These are phyloP conservation scores for Cephus cinctus DNA, from an alignment of 1,140 invertebrate species.

Conservation along the genomic window DNA sequence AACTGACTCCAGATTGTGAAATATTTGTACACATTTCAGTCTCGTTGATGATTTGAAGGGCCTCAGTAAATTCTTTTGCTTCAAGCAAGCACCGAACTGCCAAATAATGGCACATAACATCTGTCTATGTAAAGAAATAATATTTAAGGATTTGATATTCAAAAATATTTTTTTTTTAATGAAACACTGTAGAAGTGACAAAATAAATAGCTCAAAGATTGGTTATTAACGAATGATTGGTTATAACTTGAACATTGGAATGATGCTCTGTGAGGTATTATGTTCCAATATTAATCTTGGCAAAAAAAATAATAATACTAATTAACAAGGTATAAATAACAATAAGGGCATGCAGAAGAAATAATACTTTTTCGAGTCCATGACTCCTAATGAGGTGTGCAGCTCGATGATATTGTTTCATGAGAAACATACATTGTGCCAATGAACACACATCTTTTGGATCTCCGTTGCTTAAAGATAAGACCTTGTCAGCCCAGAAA, in stretches of 20 bases:
- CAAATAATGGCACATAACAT: conserved; percentile 77
- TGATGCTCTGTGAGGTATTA: no score
- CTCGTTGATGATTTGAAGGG: conserved; percentile 74
- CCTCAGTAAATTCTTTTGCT: conserved; percentile 80
- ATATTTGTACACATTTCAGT: conserved; percentile 60
- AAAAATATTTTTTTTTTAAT: no score
- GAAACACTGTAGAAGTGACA: no score
- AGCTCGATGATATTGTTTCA: conserved; percentile 88
- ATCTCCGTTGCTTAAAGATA: conserved; percentile 73
- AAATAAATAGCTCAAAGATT: no score
- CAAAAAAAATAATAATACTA: conserved; percentile 2
- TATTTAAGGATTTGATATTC: no score
- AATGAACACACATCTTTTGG: conserved; percentile 84
- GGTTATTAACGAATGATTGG: no score
- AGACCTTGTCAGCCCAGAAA: conserved; percentile 94
- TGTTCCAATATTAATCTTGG: no score
- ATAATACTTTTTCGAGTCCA: conserved; percentile 74
- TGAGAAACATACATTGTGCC: conserved; percentile 86
- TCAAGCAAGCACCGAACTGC: conserved; percentile 76
- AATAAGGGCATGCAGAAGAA: background rate
- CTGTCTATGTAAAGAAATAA: conserved; percentile 60
- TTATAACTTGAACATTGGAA: no score
- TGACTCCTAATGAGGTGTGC: conserved; percentile 77
- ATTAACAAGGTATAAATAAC: conserved; percentile 4
- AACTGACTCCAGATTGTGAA: conserved; percentile 37